A percentile compares a stretch with the other conserved stretches of the same genome.
Evolutionary conservation across 2,797 vertebrate species (phyloP).

Genomic region (Poeciliopsis turneri): DNA sequence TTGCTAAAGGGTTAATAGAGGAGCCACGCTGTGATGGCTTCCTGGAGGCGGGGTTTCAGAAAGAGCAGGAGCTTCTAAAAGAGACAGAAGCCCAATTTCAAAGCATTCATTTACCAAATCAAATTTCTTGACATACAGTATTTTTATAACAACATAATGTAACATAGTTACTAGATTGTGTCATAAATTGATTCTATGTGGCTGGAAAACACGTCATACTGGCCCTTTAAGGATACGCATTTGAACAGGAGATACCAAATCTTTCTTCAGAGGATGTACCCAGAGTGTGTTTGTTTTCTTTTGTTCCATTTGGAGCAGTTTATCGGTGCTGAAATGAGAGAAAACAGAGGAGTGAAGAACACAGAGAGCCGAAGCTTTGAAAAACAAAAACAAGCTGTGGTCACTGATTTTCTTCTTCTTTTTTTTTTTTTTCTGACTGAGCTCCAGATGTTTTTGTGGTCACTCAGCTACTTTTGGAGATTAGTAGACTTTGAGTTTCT

Average conservation of each 20-base stretch:
- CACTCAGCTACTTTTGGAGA: neutral
- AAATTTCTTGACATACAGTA: too few species aligned
- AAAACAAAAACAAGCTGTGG: neutral
- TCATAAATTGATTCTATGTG: too few species aligned
- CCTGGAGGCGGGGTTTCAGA: too few species aligned
- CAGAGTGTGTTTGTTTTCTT: neutral
- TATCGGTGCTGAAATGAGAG: neutral
- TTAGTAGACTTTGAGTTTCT: neutral
- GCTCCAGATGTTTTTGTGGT: conserved; percentile 9
- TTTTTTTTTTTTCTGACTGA: neutral
- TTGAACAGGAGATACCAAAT: neutral
- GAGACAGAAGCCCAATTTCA: too few species aligned
- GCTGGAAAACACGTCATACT: neutral
- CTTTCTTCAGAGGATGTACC: neutral
- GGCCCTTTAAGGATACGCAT: neutral
- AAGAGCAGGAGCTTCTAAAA: too few species aligned
- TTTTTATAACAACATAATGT: too few species aligned
- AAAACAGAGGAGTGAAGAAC: neutral
- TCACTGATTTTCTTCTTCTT: neutral
- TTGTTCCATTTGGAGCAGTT: neutral
- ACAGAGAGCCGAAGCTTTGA: neutral
- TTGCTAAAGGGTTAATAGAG: too few species aligned
- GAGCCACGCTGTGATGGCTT: too few species aligned
- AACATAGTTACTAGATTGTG: too few species aligned
- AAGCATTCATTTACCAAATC: too few species aligned